Evolutionary conservation across 2,797 vertebrate species (phyloP), one percentile per base, ranked within the genome.

Genomic region (Xenentodon cancila): DNA sequence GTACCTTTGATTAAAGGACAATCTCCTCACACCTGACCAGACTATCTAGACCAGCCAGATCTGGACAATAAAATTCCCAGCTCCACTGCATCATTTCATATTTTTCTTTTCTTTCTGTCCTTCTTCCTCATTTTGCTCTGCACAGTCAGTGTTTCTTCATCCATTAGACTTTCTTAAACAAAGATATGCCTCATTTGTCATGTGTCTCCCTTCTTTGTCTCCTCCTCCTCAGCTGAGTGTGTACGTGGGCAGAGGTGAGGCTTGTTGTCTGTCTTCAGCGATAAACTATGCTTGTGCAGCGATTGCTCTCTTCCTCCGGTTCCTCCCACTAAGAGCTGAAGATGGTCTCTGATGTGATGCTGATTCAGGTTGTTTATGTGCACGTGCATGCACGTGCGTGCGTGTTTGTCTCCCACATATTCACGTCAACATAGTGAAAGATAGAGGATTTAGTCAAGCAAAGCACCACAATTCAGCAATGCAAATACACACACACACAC

Each of bases 321-420:
- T 70, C 72, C 56, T 76, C 57, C 58, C 68, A 66, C 68, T 72
- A 71, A 71, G 63, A 47, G 37, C 62, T 75, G 79, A 72, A 74
- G 81, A 82, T 78, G 62, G 59, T 59, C 71, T 66, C 79, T 1
- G 67, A 72, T 55, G 45, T 53, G 66, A 84, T 53, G 77, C 59
- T 19, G 66, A 84, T 81, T 79, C 61, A 22, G 64, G 56, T 11
- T 22, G 55, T 12, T 48, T 45, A 43, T 34, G 46, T 68, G 3
- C 45, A 5, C 37, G 3, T 34, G 11, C 30, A 6, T 45, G 8
- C 4, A 37, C 11, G 7, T 70, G 12, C 22, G 13, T 25, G 22
- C 9, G 30, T 30, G 5, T 57, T 3, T 56, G 30, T 69, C 70
- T 21, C 50, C 49, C 73, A 46, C 82, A 68, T 53, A 56, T 45